Evolutionary conservation across 2,888 invertebrate species (phyloP).

Genomic region (Branchellion lobata): DNA sequence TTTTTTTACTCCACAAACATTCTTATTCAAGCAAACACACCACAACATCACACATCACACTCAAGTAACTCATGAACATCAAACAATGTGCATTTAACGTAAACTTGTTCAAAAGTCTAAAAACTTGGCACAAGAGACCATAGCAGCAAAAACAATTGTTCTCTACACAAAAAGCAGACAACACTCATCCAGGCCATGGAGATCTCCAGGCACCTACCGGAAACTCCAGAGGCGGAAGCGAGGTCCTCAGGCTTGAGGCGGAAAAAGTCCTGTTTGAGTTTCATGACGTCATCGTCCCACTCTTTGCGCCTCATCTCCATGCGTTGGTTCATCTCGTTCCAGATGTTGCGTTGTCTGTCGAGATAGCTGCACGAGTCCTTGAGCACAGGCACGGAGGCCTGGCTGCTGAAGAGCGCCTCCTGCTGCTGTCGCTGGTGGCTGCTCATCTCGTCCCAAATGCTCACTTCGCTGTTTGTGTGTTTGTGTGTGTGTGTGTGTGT

Average conservation of each 20-base stretch:
- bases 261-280: slow-evolving; percentile 61
- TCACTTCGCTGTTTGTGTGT: slow-evolving; percentile 23
- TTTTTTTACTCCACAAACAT: too few species aligned
- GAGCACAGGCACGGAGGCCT: slow-evolving; percentile 59
- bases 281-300: slow-evolving; percentile 54
- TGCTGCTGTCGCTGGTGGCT: slow-evolving; percentile 39
- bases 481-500: slow-evolving; percentile 9
- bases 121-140: too few species aligned
- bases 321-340: slow-evolving; percentile 53
- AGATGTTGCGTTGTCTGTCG: slow-evolving; percentile 59
- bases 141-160: too few species aligned
- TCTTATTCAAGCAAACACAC: too few species aligned
- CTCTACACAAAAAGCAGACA: too few species aligned
- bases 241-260: slow-evolving; percentile 58
- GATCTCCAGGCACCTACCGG: neutral
- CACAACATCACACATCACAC: too few species aligned
- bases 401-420: slow-evolving; percentile 58
- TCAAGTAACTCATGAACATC: too few species aligned
- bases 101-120: too few species aligned
- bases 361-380: slow-evolving; percentile 55
- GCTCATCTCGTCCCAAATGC: slow-evolving; percentile 28
- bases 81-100: too few species aligned
- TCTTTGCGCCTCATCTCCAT: slow-evolving; percentile 51
- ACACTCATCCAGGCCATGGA: too few species aligned
- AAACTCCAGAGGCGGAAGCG: neutral